Percentiles rank a stretch among this genome's conserved stretches.
phyloP scores from a whole-genome alignment of 2,113 vertebrate species.

The Pyrgilauda ruficollis region DNA sequence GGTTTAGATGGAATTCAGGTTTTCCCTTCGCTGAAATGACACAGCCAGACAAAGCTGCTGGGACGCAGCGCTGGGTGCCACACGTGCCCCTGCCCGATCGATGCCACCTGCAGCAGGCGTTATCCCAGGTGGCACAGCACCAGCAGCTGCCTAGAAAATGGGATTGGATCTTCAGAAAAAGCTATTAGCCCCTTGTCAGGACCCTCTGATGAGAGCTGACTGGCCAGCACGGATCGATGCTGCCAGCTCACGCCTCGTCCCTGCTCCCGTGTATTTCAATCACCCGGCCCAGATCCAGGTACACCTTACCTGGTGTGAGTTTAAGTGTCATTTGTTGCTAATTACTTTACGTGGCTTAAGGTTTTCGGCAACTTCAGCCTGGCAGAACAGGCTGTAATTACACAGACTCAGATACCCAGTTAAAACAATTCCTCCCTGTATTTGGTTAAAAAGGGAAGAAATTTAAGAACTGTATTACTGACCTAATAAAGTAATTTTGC shows the following conservation, averaged over 20 bases:
- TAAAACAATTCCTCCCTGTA: constrained; percentile 32
- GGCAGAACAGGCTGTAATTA: constrained; percentile 29
- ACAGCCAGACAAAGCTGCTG: background rate
- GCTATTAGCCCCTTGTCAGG: constrained; percentile 75
- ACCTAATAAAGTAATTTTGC: constrained; percentile 13
- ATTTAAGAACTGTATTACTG: background rate
- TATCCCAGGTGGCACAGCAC: constrained; percentile 45
- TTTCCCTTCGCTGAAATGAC: background rate
- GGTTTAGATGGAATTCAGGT: constrained; percentile 25
- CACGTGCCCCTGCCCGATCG: background rate
- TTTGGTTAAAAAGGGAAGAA: background rate
- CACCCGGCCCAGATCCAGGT: background rate
- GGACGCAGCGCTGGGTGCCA: background rate
- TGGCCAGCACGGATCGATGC: constrained; percentile 56
- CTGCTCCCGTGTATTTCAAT: constrained; percentile 2
- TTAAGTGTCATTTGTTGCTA: background rate
- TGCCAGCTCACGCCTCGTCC: background rate
- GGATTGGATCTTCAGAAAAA: constrained; percentile 74
- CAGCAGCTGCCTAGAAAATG: constrained; percentile 45
- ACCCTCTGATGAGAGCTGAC: constrained; percentile 64
- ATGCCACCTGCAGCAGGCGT: constrained; percentile 42
- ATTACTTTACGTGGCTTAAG: background rate
- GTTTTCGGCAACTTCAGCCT: background rate
- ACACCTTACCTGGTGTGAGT: background rate
- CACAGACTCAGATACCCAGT: constrained; percentile 11